Base-by-base conservation (phyloP, 2,113 vertebrate species). In the Notothenia coriiceps region DNA sequence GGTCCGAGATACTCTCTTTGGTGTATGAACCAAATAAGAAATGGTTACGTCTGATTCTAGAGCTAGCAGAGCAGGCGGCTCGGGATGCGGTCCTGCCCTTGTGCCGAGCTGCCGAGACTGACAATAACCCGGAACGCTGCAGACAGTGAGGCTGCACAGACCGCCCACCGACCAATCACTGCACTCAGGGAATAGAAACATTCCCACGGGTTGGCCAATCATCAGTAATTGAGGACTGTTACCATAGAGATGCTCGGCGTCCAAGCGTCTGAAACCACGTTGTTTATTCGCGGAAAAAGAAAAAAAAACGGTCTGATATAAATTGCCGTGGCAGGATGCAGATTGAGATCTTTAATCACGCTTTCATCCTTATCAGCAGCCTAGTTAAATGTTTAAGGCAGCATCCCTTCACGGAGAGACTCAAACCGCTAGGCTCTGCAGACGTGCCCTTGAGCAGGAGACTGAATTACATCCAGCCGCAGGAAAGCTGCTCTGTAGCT, bases 51-150 rank as follows among this genome's bases (percentile, higher is more conserved):
- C 33, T 67, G 79, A 79, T 83, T 77, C 76, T 70, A 89, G 84
- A 87, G 90, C 88, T 75, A 86, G 82, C 86, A 86, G 82, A 83
- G 74, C 69, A 66, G 83, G 93, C 93, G 87, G 93, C 92, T 86
- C 88, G 90, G 82, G 87, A 91, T 89, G 83, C 81, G 76, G 84
- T 93, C 92, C 91, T 89, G 60, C 89, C 92, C 92, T 88, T 81
- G 86, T 82, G 93, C 93, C 87, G 91, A 92, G 91, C 93, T 94
- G 94, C 94, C 85, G 83, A 94, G 93, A 95, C 95, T 95, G 95
- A 96, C 94, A 94, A 94, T 93, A 95, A 93, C 94, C 94, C 94
- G 94, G 94, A 95, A 95, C 94, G 94, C 86, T 92, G 94, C 94
- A 85, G 93, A 89, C 87, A 87, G 92, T 94, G 93, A 91, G 83